phyloP scores from a whole-genome alignment of 2,888 invertebrate species.

The Spodoptera littoralis region DNA sequence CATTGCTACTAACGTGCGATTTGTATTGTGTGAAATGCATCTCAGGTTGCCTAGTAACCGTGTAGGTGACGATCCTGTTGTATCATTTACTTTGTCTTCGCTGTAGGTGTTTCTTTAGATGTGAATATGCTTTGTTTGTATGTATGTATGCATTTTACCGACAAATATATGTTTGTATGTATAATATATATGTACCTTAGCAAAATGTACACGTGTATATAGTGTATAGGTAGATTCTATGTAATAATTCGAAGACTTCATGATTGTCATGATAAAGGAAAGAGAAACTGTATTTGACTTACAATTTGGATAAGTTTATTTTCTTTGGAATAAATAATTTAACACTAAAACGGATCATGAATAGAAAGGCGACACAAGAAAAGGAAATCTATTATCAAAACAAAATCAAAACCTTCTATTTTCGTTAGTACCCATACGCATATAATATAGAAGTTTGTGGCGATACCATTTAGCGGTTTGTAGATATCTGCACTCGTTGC shows the following conservation, averaged over 20 bases:
- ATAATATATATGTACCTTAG: too few relatives aligned
- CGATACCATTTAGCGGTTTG: slow-evolving; percentile 8
- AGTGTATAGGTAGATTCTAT: too few relatives aligned
- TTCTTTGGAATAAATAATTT: too few relatives aligned
- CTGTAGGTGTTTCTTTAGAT: background rate
- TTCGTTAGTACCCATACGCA: background rate
- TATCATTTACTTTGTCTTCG: slow-evolving; percentile 6
- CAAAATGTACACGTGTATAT: too few relatives aligned
- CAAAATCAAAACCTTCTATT: background rate
- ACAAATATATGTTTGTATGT: too few relatives aligned
- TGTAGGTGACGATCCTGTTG: slow-evolving; percentile 13
- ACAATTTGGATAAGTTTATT: too few relatives aligned
- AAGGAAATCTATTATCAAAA: background rate
- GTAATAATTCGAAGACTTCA: too few relatives aligned
- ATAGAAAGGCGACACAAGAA: too few relatives aligned
- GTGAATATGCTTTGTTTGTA: background rate
- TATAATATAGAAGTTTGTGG: slow-evolving; percentile 1
- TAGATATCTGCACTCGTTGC: slow-evolving; percentile 22
- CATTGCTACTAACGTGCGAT: slow-evolving; percentile 31
- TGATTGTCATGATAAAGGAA: too few relatives aligned
- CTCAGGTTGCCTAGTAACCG: slow-evolving; percentile 21
- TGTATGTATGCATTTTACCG: background rate
- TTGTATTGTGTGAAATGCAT: slow-evolving; percentile 20
- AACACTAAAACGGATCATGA: too few relatives aligned
- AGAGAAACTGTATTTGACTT: too few relatives aligned